Evolutionary conservation across 2,888 invertebrate species (phyloP).

Genomic region (Anticlea derivata): DNA sequence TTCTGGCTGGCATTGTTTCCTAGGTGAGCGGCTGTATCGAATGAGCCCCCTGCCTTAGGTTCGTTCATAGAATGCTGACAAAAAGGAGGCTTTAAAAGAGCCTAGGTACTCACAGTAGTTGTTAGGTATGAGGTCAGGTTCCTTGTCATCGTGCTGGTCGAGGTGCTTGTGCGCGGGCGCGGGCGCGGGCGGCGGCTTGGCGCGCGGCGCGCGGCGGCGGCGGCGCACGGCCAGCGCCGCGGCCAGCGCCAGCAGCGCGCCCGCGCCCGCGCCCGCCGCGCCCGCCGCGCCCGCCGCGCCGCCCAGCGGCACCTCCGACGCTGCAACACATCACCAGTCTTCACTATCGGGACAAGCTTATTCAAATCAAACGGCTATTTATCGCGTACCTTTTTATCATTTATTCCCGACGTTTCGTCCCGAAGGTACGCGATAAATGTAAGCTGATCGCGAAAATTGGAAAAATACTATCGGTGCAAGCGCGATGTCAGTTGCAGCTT

Average conservation of each 20-base stretch:
- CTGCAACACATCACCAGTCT: constrained; percentile 45
- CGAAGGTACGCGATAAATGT: too few relatives aligned
- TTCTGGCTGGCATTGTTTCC: too few relatives aligned
- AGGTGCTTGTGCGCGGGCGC: constrained; percentile 40
- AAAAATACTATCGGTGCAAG: too few relatives aligned
- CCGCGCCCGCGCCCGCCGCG: constrained; percentile 57
- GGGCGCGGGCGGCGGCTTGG: constrained; percentile 37
- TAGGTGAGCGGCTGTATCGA: too few relatives aligned
- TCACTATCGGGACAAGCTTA: too few relatives aligned
- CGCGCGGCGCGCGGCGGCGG: constrained; percentile 42
- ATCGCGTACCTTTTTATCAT: too few relatives aligned
- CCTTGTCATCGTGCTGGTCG: constrained; percentile 67
- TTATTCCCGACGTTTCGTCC: too few relatives aligned
- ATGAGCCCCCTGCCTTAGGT: too few relatives aligned
- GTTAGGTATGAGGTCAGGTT: constrained; percentile 77
- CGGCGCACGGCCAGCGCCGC: constrained; percentile 49
- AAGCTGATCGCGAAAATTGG: too few relatives aligned
- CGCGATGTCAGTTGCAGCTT: too few relatives aligned
- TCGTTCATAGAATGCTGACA: too few relatives aligned
- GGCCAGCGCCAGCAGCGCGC: constrained; percentile 57
- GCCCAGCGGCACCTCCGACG: constrained; percentile 63
- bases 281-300: constrained; percentile 63
- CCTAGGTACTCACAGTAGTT: constrained; percentile 75
- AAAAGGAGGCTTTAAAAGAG: background rate
- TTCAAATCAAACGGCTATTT: too few relatives aligned